Evolutionary conservation across 35 echinoderm and acorn worm genomes (phyloP).

Genomic region (Ptychodera flava): DNA sequence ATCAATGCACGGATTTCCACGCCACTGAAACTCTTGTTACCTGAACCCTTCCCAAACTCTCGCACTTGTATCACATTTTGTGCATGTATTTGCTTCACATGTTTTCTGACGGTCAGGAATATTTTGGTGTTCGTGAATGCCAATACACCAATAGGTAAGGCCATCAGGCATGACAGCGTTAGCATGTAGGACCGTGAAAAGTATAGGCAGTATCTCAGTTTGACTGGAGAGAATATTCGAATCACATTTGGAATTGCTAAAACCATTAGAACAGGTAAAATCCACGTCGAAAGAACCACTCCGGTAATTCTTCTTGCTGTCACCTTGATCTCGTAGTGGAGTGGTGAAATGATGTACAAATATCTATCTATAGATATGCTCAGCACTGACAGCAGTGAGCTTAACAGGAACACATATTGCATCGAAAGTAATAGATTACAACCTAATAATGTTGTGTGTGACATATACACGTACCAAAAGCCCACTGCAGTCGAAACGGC

Average conservation of each 20-base stretch:
- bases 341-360: background rate
- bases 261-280: background rate
- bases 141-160: background rate
- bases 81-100: background rate
- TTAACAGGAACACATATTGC: background rate
- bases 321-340: background rate
- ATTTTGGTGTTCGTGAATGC: background rate
- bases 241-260: background rate
- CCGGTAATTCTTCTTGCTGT: background rate
- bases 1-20: background rate
- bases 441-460: no score
- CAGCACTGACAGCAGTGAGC: background rate
- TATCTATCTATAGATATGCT: background rate
- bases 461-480: no score
- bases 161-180: background rate
- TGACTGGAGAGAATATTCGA: background rate
- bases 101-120: background rate
- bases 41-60: background rate
- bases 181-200: background rate
- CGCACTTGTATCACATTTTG: background rate
- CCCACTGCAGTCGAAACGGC: no score
- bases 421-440: no score
- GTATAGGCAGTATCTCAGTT: background rate
- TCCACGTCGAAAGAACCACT: background rate
- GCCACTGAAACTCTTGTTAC: background rate